These are phyloP conservation scores for Zootermopsis nevadensis DNA, from an alignment of 2,888 invertebrate species.

Conservation along the genomic window DNA sequence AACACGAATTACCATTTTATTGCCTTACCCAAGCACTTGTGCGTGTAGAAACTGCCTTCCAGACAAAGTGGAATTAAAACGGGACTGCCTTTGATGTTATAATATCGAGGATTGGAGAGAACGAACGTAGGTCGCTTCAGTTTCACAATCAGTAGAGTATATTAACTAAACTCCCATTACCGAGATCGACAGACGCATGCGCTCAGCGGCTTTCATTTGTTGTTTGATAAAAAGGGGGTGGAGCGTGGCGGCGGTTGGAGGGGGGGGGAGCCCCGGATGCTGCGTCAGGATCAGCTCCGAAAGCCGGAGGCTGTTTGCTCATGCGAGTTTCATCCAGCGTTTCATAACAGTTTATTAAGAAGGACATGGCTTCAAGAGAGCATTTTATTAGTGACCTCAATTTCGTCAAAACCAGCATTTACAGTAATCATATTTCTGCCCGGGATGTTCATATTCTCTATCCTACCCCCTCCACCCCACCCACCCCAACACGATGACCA, in stretches of 20 bases:
- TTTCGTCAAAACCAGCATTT: conserved; percentile 1
- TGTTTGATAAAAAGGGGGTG: conserved; percentile 48
- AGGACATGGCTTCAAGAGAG: conserved; percentile 32
- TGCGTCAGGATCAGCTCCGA: conserved; percentile 14
- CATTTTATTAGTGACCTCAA: conserved; percentile 46
- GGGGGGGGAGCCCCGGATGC: conserved; percentile 14
- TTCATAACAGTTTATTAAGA: conserved; percentile 52
- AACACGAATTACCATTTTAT: conserved; percentile 80
- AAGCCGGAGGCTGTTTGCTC: conserved; percentile 43
- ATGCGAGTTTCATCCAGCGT: conserved; percentile 45
- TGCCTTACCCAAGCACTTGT: conserved; percentile 62
- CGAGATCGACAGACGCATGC: conserved; percentile 38
- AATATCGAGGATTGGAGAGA: conserved; percentile 52
- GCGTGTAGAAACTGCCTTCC: conserved; percentile 61
- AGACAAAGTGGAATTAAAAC: conserved; percentile 71
- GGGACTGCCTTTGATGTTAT: conserved; percentile 66
- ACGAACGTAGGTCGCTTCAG: conserved; percentile 31
- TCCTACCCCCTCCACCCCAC: background rate
- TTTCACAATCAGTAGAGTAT: conserved; percentile 52
- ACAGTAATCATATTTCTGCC: background rate
- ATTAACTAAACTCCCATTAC: conserved; percentile 54
- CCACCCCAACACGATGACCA: too few relatives aligned
- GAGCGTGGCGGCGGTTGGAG: conserved; percentile 39
- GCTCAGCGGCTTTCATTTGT: conserved; percentile 46
- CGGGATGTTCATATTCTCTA: background rate